phyloP scores from a whole-genome alignment of 2,113 vertebrate species.

The Eudyptes chrysolophus region DNA sequence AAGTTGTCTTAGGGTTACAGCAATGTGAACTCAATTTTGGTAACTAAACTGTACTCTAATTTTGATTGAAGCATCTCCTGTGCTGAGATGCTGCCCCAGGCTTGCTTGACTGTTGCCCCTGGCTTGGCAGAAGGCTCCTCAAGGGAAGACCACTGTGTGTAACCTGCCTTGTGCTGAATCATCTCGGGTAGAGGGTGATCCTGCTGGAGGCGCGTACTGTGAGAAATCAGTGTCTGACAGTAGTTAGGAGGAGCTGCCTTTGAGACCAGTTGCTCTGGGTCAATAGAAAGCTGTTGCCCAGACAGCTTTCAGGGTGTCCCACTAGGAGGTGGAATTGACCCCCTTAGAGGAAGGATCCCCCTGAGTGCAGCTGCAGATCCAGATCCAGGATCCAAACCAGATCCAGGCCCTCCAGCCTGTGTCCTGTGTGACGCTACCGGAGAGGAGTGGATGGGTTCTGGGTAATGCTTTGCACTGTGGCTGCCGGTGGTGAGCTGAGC shows the following conservation, averaged over 20 bases:
- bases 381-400: too few relatives aligned
- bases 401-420: background rate
- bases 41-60: background rate
- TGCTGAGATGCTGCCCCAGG: background rate
- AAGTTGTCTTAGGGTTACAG: background rate
- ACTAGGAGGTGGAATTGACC: too few relatives aligned
- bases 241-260: background rate
- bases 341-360: too few relatives aligned
- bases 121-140: background rate
- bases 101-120: background rate
- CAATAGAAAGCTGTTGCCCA: background rate
- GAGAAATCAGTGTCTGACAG: too few relatives aligned
- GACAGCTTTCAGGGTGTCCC: background rate
- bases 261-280: background rate
- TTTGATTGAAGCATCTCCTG: background rate
- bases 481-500: background rate
- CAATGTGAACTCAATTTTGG: background rate
- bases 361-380: too few relatives aligned
- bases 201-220: background rate
- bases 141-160: background rate
- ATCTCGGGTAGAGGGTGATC: background rate
- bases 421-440: rapidly evolving
- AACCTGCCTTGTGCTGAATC: background rate
- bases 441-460: too few relatives aligned
- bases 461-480: background rate